Evolutionary conservation across 2,113 vertebrate genomes (phyloP).

Genomic region (Engystomops pustulosus): DNA sequence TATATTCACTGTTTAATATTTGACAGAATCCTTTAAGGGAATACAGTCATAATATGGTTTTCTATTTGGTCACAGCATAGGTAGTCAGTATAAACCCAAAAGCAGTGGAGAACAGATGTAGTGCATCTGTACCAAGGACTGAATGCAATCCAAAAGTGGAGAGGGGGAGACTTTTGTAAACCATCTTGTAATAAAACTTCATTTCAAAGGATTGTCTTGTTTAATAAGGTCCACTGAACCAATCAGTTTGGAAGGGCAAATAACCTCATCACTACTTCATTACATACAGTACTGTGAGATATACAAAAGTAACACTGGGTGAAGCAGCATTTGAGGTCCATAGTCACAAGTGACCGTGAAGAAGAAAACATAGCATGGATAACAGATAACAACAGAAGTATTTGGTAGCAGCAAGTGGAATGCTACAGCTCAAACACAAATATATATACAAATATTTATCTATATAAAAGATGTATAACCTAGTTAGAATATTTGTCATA

Average conservation of each 20-base stretch:
- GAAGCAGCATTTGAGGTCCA: neutral
- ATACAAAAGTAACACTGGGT: conserved; percentile 40
- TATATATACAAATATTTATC: neutral
- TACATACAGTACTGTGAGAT: neutral
- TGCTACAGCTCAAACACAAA: neutral
- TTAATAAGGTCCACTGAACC: neutral
- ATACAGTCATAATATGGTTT: too few relatives aligned
- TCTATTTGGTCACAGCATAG: too few relatives aligned
- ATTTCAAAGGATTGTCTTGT: neutral
- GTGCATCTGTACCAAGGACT: neutral
- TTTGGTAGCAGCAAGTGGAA: neutral
- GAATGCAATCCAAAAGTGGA: neutral
- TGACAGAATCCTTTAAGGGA: too few relatives aligned
- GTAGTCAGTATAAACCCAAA: too few relatives aligned
- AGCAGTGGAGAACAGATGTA: neutral
- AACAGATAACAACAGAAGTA: neutral
- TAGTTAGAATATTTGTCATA: neutral
- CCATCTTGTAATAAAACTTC: neutral
- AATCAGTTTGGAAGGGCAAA: neutral
- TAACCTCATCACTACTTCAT: neutral
- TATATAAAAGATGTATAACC: neutral
- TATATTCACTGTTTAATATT: too few relatives aligned
- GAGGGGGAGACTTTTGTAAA: neutral
- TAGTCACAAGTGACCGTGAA: neutral
- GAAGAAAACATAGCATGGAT: neutral